Base-by-base conservation (phyloP, 2,888 invertebrate genomes). In the Cenopis cana region DNA sequence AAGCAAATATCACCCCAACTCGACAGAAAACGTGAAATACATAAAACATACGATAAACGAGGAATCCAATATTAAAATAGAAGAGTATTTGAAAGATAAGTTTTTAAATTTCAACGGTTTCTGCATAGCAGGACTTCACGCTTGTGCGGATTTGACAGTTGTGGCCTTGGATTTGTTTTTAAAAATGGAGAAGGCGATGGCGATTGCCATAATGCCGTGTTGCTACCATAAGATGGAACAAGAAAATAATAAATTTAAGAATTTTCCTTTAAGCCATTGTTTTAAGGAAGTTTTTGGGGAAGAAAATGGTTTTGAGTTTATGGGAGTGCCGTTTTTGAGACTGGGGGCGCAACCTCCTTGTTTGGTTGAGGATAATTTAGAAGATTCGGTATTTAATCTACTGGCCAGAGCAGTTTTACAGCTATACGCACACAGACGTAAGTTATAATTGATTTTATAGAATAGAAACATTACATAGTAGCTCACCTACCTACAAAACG, bases 91-190 rank as follows among this genome's bases (percentile, higher is more conserved):
- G 50, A 33, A 82, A 0, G 83, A 92, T 54, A 89, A 93, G 69
- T 89, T 93, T 74, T 79, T 89, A 72, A 79, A 86, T 55, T 75
- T 76, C 46, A 69, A 74, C 10, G 69, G 77, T n/a, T 88, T 91
- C 78, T 92, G 91, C 56, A 85, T 94, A 73, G 80, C 88, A 0
- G 97, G 97, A 0, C 92, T 97, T 10, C 97, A 97, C 82, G 95
- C 97, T 8, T 97, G 97, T 80, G 97, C 96, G 0, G 97, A 97
- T 89, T 91, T 97, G 69, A 95, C 96, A 52, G 91, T 96, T 24
- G 94, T 94, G 68, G 95, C 96, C 10, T 93, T 96, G 61, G 93
- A 95, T 77, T 87, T 97, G 76, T 97, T 96, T 86, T 80, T 94
- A 52, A 88, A 94, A 78, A 94, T 96, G 84, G 80, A 90, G 9